Percentiles rank a stretch among this genome's conserved stretches.
These are phyloP conservation scores for Aphidius colemani DNA, from an alignment of 2,888 invertebrate genomes.

Conservation along the genomic window DNA sequence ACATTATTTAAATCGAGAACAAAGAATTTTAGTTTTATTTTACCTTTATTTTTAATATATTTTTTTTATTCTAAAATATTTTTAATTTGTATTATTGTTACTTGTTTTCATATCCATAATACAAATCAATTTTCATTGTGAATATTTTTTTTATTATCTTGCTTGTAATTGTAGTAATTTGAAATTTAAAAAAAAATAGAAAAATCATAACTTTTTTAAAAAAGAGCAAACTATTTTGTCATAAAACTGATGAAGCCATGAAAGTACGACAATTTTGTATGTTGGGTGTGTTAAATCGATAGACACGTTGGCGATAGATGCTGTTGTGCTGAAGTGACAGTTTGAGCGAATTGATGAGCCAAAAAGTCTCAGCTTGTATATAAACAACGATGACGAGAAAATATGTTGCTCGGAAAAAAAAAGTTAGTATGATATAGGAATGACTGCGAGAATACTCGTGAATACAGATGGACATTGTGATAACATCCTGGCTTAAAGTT, in stretches of 20 bases:
- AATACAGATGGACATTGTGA: slow-evolving; percentile 56
- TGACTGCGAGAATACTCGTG: slow-evolving; percentile 46
- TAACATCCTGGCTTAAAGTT: slow-evolving; percentile 37
- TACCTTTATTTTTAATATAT: too few relatives aligned
- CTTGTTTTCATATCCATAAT: too few relatives aligned
- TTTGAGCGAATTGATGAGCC: slow-evolving; percentile 35
- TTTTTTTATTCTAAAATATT: too few relatives aligned
- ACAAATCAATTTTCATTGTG: too few relatives aligned
- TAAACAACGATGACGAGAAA: slow-evolving; percentile 26
- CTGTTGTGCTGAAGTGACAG: slow-evolving; percentile 52
- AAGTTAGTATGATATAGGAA: slow-evolving; percentile 33
- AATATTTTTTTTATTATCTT: too few relatives aligned
- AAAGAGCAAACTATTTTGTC: too few relatives aligned
- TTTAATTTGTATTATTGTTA: too few relatives aligned
- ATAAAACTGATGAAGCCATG: too few relatives aligned
- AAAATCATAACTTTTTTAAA: too few relatives aligned
- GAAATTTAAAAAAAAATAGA: too few relatives aligned
- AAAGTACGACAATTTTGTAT: too few relatives aligned
- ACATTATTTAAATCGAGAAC: slow-evolving; percentile 32
- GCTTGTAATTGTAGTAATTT: too few relatives aligned
- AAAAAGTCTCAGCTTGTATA: slow-evolving; percentile 30
- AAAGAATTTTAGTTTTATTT: slow-evolving; percentile 36
- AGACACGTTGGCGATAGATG: slow-evolving; percentile 22
- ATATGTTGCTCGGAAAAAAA: slow-evolving; percentile 35
- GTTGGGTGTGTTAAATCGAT: neutral